These are phyloP conservation scores for Phacellophora camtschatica DNA, from an alignment of 30 jellyfish, hydroid and myxozoan genomes.

Conservation along the genomic window DNA sequence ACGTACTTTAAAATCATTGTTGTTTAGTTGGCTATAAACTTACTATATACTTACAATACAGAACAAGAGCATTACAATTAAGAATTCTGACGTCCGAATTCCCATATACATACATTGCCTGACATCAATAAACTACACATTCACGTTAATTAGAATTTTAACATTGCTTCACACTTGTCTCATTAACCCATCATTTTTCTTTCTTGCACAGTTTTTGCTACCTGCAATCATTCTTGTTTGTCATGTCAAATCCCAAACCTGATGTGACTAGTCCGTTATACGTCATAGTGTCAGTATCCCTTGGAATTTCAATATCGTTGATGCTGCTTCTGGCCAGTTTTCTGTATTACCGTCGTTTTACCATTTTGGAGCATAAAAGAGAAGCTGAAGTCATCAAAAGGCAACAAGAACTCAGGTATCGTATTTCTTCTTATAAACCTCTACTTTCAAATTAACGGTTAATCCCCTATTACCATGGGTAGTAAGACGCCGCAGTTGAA, in stretches of 20 bases:
- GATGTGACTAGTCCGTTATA: not conserved
- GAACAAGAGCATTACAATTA: no score
- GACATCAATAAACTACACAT: no score
- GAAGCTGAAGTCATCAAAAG: constrained; percentile 62
- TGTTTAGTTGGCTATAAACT: no score
- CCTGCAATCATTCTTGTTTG: constrained; percentile 6
- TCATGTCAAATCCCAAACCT: not conserved
- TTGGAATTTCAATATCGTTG: constrained; percentile 32
- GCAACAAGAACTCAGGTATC: constrained; percentile 72
- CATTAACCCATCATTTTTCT: no score
- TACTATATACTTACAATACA: no score
- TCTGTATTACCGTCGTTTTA: constrained; percentile 46
- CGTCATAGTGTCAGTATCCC: constrained; percentile 34
- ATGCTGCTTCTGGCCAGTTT: constrained; percentile 27
- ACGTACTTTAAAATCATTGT: no score
- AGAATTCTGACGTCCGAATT: no score
- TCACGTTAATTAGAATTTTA: no score
- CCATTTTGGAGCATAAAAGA: constrained; percentile 39
- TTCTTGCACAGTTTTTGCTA: constrained; percentile 38
- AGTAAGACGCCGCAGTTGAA: no score
- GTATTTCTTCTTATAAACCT: not conserved
- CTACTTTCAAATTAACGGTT: not conserved
- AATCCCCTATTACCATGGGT: no score
- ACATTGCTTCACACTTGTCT: no score
- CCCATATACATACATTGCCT: no score